Conservation (phyloP, 2,113 vertebrate species). For the Platanista minor region DNA sequence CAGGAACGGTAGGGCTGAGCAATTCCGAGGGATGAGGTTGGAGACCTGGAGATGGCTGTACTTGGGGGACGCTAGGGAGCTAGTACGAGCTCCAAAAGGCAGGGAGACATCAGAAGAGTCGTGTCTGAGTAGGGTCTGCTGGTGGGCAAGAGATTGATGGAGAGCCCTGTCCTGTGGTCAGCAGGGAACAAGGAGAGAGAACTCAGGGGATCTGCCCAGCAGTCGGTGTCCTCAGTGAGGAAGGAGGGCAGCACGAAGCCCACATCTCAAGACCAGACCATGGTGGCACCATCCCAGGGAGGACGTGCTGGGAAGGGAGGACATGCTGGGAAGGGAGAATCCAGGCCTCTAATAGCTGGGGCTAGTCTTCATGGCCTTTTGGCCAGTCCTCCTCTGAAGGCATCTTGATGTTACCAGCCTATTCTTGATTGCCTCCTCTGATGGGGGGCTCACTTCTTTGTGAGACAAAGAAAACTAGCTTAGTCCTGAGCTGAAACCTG, state of each 20-base stretch:
- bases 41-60: background rate
- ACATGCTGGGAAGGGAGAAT: background rate
- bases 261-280: background rate
- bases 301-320: background rate
- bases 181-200: background rate
- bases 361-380: background rate
- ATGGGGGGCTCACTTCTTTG: background rate
- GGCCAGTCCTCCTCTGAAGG: background rate
- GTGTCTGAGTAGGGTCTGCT: background rate
- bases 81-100: background rate
- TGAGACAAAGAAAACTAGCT: background rate
- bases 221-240: background rate
- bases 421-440: background rate
- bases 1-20: background rate
- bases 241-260: background rate
- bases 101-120: background rate
- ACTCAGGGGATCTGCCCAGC: background rate
- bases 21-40: background rate
- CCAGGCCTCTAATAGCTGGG: background rate
- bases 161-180: background rate
- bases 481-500: background rate
- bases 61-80: background rate
- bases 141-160: background rate
- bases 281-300: background rate
- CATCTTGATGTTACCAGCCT: background rate